Base-by-base conservation (phyloP, 2,113 vertebrate species). In the Perognathus longimembris region DNA sequence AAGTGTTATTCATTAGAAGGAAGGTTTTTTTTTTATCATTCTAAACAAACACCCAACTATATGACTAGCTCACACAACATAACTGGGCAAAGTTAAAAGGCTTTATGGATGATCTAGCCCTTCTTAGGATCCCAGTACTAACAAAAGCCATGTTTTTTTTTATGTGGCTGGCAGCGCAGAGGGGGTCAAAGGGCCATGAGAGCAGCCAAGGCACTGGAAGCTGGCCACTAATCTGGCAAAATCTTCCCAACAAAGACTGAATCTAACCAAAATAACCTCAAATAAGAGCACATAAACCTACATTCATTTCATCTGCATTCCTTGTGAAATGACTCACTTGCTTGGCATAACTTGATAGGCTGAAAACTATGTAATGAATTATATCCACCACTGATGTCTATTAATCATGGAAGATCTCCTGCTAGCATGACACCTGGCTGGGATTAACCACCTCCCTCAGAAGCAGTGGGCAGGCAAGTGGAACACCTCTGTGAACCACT, bases 321-420 rank as follows among this genome's bases (percentile, higher is more conserved):
- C 79, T 70, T 82, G 14, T 8, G 75, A 70, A 85, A 88, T 61
- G 40, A 63, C 21, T 54, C 30, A 88, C 75, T 85, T 73, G 57
- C 40, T 85, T 69, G 17, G 81, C 26, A 32, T 69, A 77, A 61
- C 42, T 82, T 64, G n/a, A 38, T 77, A 88, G 85, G 21, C 34
- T 89, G 54, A 86, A 61, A 81, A 64, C 38, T 59, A 70, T 64
- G 69, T 64, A 57, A 70, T 78, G 75, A 78, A 89, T 88, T 81
- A 83, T 45, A 75, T 70, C 34, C n/a, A 78, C 5, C 14, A n/a
- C 14, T 92, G 34, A 32, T 59, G 45, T 57, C 59, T 74, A 81
- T 90, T 86, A 67, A 24, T 85, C 36, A 73, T 78, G 85, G 28
- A 34, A 2, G 45, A 32, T 74, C 36, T 95, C 59, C 40, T 70